phyloP scores from a whole-genome alignment of 2,888 invertebrate species.

The Exocentrus adspersus region DNA sequence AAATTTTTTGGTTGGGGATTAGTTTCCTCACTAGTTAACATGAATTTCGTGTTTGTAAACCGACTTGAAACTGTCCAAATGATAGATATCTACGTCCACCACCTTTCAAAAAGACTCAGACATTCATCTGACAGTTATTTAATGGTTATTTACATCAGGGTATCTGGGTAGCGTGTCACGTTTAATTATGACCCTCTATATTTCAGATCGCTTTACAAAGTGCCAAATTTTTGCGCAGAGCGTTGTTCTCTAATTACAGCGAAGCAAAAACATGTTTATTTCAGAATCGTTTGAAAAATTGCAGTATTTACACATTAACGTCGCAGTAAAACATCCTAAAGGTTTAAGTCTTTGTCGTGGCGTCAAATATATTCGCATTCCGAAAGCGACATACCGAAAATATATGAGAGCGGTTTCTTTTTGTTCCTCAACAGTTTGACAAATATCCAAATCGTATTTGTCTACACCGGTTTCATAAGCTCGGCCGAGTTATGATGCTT shows the following conservation, averaged over 20 bases:
- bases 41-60: too few relatives aligned
- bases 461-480: slow-evolving; percentile 41
- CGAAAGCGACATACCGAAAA: slow-evolving; percentile 45
- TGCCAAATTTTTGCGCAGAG: neutral
- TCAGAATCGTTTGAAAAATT: slow-evolving; percentile 20
- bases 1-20: too few relatives aligned
- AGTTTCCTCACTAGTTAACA: too few relatives aligned
- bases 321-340: slow-evolving; percentile 8
- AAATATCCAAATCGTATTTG: slow-evolving; percentile 51
- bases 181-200: too few relatives aligned
- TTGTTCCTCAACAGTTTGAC: slow-evolving; percentile 44
- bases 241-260: too few relatives aligned
- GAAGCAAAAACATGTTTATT: neutral
- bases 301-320: slow-evolving; percentile 16
- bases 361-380: slow-evolving; percentile 38
- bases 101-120: too few relatives aligned
- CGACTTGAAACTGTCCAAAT: too few relatives aligned
- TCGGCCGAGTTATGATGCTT: slow-evolving; percentile 31
- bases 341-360: slow-evolving; percentile 14
- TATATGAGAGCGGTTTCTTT: slow-evolving; percentile 40
- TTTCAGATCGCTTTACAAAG: too few relatives aligned
- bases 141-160: too few relatives aligned
- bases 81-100: too few relatives aligned
- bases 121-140: too few relatives aligned
- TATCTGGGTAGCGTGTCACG: too few relatives aligned